Conservation (phyloP, 1,140 invertebrate species). For the Dryas iulia region DNA sequence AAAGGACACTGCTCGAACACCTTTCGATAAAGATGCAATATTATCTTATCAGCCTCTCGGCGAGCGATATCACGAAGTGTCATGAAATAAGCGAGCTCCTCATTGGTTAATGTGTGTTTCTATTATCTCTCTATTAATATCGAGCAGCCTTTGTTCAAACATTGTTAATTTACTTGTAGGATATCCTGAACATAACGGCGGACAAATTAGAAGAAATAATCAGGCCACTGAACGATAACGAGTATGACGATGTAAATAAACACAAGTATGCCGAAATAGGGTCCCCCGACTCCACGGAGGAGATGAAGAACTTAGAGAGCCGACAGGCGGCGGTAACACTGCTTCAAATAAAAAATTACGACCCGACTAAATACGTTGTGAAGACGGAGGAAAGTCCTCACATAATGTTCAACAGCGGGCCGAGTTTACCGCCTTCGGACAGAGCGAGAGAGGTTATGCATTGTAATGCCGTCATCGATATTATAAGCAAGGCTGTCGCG, state of each 20-base stretch:
- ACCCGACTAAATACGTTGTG: slow-evolving; percentile 72
- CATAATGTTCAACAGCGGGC: slow-evolving; percentile 77
- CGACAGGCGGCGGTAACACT: slow-evolving; percentile 77
- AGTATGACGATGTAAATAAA: slow-evolving; percentile 59
- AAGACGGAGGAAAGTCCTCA: slow-evolving; percentile 71
- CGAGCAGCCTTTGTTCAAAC: slow-evolving; percentile 48
- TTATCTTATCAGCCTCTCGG: slow-evolving; percentile 71
- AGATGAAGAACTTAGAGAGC: slow-evolving; percentile 79
- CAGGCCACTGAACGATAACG: slow-evolving; percentile 64
- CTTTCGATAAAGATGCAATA: slow-evolving; percentile 51
- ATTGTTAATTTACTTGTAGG: slow-evolving; percentile 70
- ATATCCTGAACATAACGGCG: slow-evolving; percentile 72
- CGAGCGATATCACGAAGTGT: slow-evolving; percentile 65
- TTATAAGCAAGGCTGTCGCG: slow-evolving; percentile 77
- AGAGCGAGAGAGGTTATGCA: slow-evolving; percentile 75
- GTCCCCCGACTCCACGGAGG: slow-evolving; percentile 77
- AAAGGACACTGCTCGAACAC: slow-evolving; percentile 62
- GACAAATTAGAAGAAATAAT: slow-evolving; percentile 78
- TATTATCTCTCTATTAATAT: slow-evolving; percentile 61
- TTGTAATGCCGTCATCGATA: slow-evolving; percentile 78
- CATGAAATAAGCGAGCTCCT: slow-evolving; percentile 57
- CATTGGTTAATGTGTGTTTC: slow-evolving; percentile 64
- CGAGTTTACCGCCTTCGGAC: slow-evolving; percentile 69
- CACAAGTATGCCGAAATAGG: slow-evolving; percentile 70
- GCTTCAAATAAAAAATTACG: slow-evolving; percentile 78